Evolutionary conservation across 2,888 invertebrate genomes (phyloP), one percentile per base, ranked within the genome.

Genomic region (Trypoxylon attenuatum): DNA sequence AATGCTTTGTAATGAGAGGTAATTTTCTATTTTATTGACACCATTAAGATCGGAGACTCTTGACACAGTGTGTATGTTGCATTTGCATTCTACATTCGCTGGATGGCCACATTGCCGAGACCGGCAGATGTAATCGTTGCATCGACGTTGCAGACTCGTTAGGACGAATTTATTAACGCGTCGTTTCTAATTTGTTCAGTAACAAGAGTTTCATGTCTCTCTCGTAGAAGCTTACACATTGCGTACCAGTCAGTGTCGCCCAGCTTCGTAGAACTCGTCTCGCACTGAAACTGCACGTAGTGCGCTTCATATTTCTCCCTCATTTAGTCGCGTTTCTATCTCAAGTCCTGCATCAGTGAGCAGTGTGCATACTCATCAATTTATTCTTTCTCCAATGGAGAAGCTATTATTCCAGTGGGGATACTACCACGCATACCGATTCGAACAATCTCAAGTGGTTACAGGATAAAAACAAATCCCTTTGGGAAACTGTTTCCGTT

Each of bases 141-240:
- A 55, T 29, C 51, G 39, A 47, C 59, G 55, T 53, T 70, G 61
- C 39, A 39, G 18, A 52, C 58, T 71, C 43, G 64, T 71, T 78
- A 73, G 73, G 58, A 39, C 60, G 41, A 59, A 53, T 45, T 63
- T 64, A 73, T 80, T 80, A 80, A 73, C 80, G 49, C 50, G 39
- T 42, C 39, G 33, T 52, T 47, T 73, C 78, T 80, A 80, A 80
- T 58, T 27, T 23, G 69, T 59, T 52, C 39, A 58, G 25, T 49
- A 62, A 71, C 52, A 33, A 50, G 50, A 59, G 59, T 60, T 62
- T 54, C 52, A 63, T 62, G 38, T 41, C 29, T 46, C 19, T 8
- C 18, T 23, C 45, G 50, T 27, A 19, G 43, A 19, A 56, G 51
- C 33, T 19, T 18, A 39, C 41, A 45, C 56, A 51, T 53, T 41